Percentiles rank a stretch among this genome's conserved stretches.
Conservation (phyloP, 1,140 invertebrate species). For the Metopolophium dirhodum region DNA sequence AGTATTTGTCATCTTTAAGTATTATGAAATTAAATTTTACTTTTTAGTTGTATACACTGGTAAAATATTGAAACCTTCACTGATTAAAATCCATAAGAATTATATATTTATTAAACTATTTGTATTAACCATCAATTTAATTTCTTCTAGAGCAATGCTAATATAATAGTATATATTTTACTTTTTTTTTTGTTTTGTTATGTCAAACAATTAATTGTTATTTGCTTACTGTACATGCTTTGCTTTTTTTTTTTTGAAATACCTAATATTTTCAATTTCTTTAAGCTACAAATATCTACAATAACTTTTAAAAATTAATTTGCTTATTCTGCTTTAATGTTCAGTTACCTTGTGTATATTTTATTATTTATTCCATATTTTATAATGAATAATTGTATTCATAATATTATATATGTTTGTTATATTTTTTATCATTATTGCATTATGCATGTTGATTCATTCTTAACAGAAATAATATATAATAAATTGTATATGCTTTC, state of each 20-base stretch:
- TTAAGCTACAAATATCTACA: background rate
- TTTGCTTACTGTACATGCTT: too few relatives aligned
- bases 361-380: background rate
- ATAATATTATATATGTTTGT: background rate
- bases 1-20: background rate
- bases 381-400: background rate
- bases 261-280: background rate
- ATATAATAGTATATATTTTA: background rate
- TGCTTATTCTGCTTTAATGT: background rate
- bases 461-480: background rate
- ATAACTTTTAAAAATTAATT: background rate
- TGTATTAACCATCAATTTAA: background rate
- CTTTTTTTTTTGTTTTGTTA: background rate
- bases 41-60: background rate
- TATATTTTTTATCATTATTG: background rate
- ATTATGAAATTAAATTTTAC: background rate
- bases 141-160: background rate
- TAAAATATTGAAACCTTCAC: background rate
- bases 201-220: background rate
- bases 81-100: background rate
- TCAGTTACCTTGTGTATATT: too few relatives aligned
- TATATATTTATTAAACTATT: background rate
- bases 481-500: background rate
- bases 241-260: background rate
- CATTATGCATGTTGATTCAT: background rate